Evolutionary conservation across 2,113 vertebrate species (phyloP), one percentile per base, ranked within the genome.

Genomic region (Festucalex cinctus): DNA sequence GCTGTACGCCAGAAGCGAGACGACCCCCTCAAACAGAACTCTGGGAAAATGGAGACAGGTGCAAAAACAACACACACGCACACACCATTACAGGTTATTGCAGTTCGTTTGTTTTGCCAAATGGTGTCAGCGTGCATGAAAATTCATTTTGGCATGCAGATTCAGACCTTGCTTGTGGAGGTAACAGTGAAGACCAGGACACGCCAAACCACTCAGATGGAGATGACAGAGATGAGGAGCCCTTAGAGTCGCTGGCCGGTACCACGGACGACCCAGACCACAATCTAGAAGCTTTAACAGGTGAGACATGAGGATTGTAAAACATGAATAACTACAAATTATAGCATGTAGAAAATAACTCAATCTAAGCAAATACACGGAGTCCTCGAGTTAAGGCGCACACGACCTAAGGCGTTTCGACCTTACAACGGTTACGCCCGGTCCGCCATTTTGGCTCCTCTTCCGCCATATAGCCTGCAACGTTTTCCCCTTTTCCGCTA

Each of bases 11-110:
- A 93, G 79, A 93, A 91, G 61, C 93, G 90, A 28, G 94, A 96
- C 63, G 94, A 96, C 61, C 91, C 93, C 65, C 92, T 93, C 80
- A 94, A 90, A 85, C 94, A 93, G 85, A 94, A 88, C 14, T 88
- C 94, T 17, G 85, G 91, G 71, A 94, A 97, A 80, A 89, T 90
- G 41, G 92, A 95, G 74, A 91, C 93, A 90, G 96, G 96, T 93
- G 82, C 66, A 79, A 3, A 70, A 20, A 69, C 26, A 10, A 61
- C 51, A 59, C 36, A 49, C 8, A 39, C 56, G 36, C 32, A 69
- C 73, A 68, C 67, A 54, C 68, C 16, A 17, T 28, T 32, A 7
- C 54, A 57, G 24, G 65, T 54, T 46, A 51, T 68, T 53, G 60
- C 19, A 26, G 70, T 66, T 70, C 12, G 68, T 65, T 75, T 46